These are phyloP conservation scores for Knipowitschia caucasica DNA, from an alignment of 2,797 vertebrate species.

Conservation along the genomic window DNA sequence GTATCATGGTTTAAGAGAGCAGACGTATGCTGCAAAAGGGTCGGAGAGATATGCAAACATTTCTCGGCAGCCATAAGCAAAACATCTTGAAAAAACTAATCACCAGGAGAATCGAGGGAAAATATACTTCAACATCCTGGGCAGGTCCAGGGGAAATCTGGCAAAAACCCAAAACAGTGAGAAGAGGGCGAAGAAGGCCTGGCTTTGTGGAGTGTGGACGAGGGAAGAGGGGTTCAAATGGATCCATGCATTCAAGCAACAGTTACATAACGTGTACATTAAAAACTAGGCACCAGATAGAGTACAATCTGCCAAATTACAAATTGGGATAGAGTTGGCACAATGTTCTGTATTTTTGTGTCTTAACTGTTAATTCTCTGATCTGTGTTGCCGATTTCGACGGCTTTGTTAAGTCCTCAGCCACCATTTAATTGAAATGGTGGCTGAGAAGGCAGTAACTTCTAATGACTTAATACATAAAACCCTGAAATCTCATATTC, in stretches of 20 bases:
- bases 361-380: no score
- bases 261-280: neutral
- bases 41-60: slow-evolving; percentile 56
- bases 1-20: slow-evolving; percentile 21
- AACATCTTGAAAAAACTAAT: slow-evolving; percentile 52
- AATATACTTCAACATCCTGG: slow-evolving; percentile 69
- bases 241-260: slow-evolving; percentile 11
- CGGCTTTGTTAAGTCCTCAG: no score
- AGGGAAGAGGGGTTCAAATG: slow-evolving; percentile 23
- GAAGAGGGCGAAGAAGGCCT: slow-evolving; percentile 56
- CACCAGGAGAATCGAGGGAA: slow-evolving; percentile 51
- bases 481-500: no score
- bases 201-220: slow-evolving; percentile 54
- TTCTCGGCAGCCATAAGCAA: slow-evolving; percentile 50
- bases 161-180: slow-evolving; percentile 46
- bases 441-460: no score
- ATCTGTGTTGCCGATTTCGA: no score
- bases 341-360: no score
- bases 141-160: slow-evolving; percentile 58
- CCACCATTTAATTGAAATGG: no score
- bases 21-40: slow-evolving; percentile 25
- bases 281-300: neutral
- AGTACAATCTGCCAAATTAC: no score
- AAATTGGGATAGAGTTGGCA: no score
- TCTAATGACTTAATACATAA: no score